phyloP scores from a whole-genome alignment of 1,140 invertebrate species.

The Temnothorax nylanderi region DNA sequence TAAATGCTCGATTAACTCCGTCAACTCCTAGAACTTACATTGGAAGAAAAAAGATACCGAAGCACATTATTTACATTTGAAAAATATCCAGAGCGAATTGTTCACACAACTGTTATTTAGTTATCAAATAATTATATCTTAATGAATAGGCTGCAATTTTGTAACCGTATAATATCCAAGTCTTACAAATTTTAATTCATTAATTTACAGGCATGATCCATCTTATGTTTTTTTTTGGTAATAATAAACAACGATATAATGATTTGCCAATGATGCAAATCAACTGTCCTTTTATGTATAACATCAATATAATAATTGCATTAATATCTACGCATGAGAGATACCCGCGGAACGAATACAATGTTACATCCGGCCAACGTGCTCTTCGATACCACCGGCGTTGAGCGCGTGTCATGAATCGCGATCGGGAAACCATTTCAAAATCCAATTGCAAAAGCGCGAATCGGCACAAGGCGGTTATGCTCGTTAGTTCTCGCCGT shows the following conservation, averaged over 20 bases:
- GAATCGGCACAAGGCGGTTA: slow-evolving; percentile 73
- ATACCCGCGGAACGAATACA: slow-evolving; percentile 31
- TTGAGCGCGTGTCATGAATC: slow-evolving; percentile 68
- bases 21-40: not conserved
- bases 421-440: slow-evolving; percentile 70
- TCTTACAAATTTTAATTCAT: not conserved
- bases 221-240: not conserved
- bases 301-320: not conserved
- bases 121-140: not conserved
- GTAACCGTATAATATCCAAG: not conserved
- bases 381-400: slow-evolving; percentile 19
- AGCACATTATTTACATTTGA: not conserved
- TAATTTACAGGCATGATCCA: not conserved
- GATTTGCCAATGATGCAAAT: not conserved
- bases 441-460: slow-evolving; percentile 67
- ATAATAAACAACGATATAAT: not conserved
- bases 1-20: not conserved
- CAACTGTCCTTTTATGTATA: not conserved
- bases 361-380: slow-evolving; percentile 61
- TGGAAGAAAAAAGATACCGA: not conserved
- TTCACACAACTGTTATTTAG: not conserved
- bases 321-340: slow-evolving; percentile 18
- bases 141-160: not conserved
- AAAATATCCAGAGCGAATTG: not conserved
- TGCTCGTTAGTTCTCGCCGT: slow-evolving; percentile 65